Base-by-base conservation (phyloP, 2,797 vertebrate species). In the Scleropages formosus region DNA sequence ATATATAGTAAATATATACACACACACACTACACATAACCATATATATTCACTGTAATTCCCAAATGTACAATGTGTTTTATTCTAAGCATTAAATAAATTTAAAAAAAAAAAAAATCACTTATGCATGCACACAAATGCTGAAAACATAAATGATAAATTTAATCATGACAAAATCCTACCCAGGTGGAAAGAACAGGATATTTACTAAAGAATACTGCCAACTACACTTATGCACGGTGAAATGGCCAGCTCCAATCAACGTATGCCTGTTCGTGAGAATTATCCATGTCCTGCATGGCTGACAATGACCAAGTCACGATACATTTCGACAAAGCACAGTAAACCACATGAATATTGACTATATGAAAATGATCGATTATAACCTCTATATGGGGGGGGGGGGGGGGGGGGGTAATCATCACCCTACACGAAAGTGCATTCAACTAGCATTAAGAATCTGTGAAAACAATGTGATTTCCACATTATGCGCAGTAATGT, bases 81-180 rank as follows among this genome's bases (percentile, higher is more conserved):
- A 59, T 60, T n/a, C 53, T 72, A 16, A n/a, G 8, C 31, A 47
- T 47, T 39, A 16, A 22, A 53, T 74, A 65, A 60, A 76, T 18
- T n/a, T n/a, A n/a, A 68, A 78, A 26, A 58, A 82, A 47, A 78
- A 62, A 77, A 80, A 86, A 59, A 81, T 47, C 49, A 71, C 15
- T 83, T 81, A 81, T 51, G 79, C 87, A 90, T 88, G 85, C 83
- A 87, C 75, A 72, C 84, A 75, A 74, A 76, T 63, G 61, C 77
- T 72, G 62, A 69, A 82, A 82, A 46, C 74, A 74, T 44, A 66
- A 60, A 58, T 79, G 69, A 78, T 73, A 46, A 78, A 84, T 59
- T 59, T 69, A 76, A 62, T 20, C 72, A 24, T 67, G 62, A 64
- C 65, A 67, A 84, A 85, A 85, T 73, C 72, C 79, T 84, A 79